Evolutionary conservation across 2,888 invertebrate species (phyloP).

Genomic region (Thymelicus sylvestris): DNA sequence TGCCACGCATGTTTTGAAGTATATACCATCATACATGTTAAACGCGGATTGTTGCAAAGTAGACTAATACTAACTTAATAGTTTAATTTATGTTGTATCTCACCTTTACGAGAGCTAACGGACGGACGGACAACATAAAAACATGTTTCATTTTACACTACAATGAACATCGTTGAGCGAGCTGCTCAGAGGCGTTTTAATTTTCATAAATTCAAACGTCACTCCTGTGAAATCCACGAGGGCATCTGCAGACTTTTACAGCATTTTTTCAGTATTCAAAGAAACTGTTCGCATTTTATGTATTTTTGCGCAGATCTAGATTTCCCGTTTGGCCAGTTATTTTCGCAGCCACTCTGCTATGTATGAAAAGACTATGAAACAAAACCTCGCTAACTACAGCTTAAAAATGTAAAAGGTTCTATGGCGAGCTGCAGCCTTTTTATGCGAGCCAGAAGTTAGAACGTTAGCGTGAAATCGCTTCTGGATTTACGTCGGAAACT

Average conservation of each 20-base stretch:
- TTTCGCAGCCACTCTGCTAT: slow-evolving; percentile 17
- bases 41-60: too few species aligned
- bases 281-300: slow-evolving; percentile 26
- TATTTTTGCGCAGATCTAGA: slow-evolving; percentile 19
- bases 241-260: neutral
- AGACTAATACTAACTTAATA: too few species aligned
- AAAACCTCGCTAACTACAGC: slow-evolving; percentile 34
- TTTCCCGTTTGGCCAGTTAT: slow-evolving; percentile 28
- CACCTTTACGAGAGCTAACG: too few species aligned
- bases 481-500: slow-evolving; percentile 16
- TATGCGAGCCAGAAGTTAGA: slow-evolving; percentile 3
- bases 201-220: slow-evolving; percentile 7
- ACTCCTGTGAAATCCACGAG: neutral
- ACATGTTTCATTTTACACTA: too few species aligned
- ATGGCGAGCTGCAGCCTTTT: slow-evolving; percentile 15
- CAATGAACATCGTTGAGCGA: slow-evolving; percentile 1
- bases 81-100: too few species aligned
- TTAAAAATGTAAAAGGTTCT: slow-evolving; percentile 33
- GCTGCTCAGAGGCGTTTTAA: neutral
- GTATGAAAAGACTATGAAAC: slow-evolving; percentile 29
- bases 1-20: too few species aligned
- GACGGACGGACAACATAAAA: too few species aligned
- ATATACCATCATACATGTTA: too few species aligned
- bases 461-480: slow-evolving; percentile 26
- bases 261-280: slow-evolving; percentile 7